A percentile compares a stretch with the other conserved stretches of the same genome.
Conservation (phyloP, 2,888 invertebrate genomes). For the Polyploca ridens region DNA sequence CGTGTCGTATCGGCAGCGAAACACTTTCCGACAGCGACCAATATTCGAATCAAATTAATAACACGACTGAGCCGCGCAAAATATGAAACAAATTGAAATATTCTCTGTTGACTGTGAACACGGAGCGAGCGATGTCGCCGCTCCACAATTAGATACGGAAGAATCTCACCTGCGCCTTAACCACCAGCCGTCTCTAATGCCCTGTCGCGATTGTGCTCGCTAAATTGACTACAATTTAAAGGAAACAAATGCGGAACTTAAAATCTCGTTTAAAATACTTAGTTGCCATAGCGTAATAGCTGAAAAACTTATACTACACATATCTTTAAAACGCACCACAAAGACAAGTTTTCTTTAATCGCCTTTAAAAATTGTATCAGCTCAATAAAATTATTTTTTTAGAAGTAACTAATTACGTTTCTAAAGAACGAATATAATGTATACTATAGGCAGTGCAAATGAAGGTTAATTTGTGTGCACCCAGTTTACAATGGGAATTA, state of each 20-base stretch:
- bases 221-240: slow-evolving; percentile 49
- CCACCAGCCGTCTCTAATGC: slow-evolving; percentile 65
- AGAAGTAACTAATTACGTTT: background rate
- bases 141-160: slow-evolving; percentile 78
- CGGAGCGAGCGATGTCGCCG: slow-evolving; percentile 48
- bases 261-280: background rate
- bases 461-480: background rate
- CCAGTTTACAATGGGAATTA: background rate
- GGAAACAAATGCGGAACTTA: slow-evolving; percentile 39
- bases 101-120: slow-evolving; percentile 37
- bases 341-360: too few species aligned
- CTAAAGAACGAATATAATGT: background rate
- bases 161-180: slow-evolving; percentile 52
- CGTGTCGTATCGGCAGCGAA: slow-evolving; percentile 70
- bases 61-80: slow-evolving; percentile 40
- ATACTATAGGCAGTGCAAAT: too few species aligned
- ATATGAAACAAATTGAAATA: slow-evolving; percentile 52
- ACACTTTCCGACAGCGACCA: slow-evolving; percentile 62
- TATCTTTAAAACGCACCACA: background rate
- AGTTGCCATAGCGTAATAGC: background rate
- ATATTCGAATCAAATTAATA: slow-evolving; percentile 54
- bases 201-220: slow-evolving; percentile 44
- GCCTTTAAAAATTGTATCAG: too few species aligned
- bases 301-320: too few species aligned
- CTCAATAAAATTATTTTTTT: too few species aligned